A percentile compares a stretch with the other conserved stretches of the same genome.
Conservation (phyloP, 2,797 vertebrate species). For the Crax fasciolata region DNA sequence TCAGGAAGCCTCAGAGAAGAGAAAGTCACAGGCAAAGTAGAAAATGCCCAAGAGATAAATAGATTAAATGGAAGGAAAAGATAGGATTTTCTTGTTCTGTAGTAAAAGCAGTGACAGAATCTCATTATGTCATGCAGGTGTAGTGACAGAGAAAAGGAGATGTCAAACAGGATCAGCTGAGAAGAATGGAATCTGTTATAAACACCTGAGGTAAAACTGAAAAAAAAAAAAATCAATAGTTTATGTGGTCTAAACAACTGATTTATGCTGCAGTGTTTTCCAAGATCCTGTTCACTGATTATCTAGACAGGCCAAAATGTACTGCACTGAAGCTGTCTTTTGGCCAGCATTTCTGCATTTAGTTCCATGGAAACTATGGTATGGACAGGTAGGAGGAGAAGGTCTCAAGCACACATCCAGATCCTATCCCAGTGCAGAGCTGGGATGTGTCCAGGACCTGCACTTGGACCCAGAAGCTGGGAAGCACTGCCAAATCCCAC, state of each 20-base stretch:
- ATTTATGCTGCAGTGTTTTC: background rate
- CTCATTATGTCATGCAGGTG: background rate
- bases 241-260: background rate
- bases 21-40: background rate
- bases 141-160: background rate
- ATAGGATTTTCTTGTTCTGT: background rate
- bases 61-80: background rate
- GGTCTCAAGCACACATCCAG: conserved; percentile 9
- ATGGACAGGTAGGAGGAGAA: conserved; percentile 65
- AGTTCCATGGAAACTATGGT: conserved; percentile 36
- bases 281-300: conserved; percentile 38
- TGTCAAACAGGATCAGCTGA: background rate
- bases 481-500: conserved; percentile 64
- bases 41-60: background rate
- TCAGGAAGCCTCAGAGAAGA: conserved; percentile 4
- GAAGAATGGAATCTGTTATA: background rate
- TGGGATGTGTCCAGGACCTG: conserved; percentile 39
- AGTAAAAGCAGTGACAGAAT: background rate
- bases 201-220: background rate
- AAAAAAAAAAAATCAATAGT: background rate
- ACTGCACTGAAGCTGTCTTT: background rate
- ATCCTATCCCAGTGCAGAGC: conserved; percentile 23
- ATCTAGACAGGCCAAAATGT: conserved; percentile 10
- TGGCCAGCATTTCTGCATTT: background rate
- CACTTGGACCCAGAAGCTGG: conserved; percentile 32